Evolutionary conservation across 2,888 invertebrate genomes (phyloP).

Genomic region (Hyposoter didymator): DNA sequence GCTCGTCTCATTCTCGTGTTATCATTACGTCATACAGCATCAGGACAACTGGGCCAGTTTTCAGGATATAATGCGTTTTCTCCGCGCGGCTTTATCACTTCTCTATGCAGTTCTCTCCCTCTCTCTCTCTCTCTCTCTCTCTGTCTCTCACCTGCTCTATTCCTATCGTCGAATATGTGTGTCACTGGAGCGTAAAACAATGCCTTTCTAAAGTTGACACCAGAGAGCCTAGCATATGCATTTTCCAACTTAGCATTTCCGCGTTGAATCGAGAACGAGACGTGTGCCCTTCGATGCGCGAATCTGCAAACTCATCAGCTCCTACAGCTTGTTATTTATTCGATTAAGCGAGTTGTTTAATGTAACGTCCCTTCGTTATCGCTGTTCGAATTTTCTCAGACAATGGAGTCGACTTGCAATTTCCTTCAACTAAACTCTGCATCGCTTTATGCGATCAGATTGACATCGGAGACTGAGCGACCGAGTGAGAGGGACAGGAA

Average conservation of each 20-base stretch:
- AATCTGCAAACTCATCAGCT: slow-evolving; percentile 51
- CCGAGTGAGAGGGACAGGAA: background rate
- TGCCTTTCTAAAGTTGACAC: slow-evolving; percentile 55
- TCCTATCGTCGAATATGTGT: slow-evolving; percentile 59
- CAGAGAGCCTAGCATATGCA: slow-evolving; percentile 25
- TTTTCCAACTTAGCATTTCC: slow-evolving; percentile 50
- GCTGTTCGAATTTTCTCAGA: slow-evolving; percentile 23
- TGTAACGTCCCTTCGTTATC: slow-evolving; percentile 4
- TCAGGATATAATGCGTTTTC: slow-evolving; percentile 60
- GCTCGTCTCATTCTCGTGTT: slow-evolving; percentile 56
- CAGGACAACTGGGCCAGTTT: slow-evolving; percentile 57
- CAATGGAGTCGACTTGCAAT: slow-evolving; percentile 47
- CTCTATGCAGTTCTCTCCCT: slow-evolving; percentile 11
- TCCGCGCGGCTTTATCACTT: slow-evolving; percentile 42
- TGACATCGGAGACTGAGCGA: background rate
- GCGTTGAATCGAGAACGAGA: slow-evolving; percentile 16
- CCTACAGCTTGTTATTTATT: slow-evolving; percentile 69
- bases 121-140: slow-evolving; percentile 19
- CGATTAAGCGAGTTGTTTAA: slow-evolving; percentile 62
- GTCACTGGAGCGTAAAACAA: slow-evolving; percentile 61
- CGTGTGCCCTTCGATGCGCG: slow-evolving; percentile 7
- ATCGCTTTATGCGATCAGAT: slow-evolving; percentile 5
- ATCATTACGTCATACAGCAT: slow-evolving; percentile 52
- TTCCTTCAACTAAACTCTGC: slow-evolving; percentile 52
- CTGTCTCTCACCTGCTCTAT: slow-evolving; percentile 15